phyloP scores from a whole-genome alignment of 2,113 vertebrate species.

The Rhegmatorhina hoffmannsi region DNA sequence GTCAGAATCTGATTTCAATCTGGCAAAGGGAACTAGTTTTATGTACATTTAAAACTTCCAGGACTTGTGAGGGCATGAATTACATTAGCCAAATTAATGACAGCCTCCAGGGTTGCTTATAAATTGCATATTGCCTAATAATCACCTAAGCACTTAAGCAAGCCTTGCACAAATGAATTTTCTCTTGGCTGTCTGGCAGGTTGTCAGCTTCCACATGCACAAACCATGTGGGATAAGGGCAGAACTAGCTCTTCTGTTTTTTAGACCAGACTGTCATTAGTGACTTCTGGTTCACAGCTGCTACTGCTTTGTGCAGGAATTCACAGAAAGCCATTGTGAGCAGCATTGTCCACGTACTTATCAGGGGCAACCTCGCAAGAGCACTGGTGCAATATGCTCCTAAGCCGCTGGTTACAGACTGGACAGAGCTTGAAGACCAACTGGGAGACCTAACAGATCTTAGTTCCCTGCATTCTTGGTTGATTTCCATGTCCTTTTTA shows the following conservation, averaged over 20 bases:
- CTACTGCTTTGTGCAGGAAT: neutral
- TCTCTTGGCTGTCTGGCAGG: neutral
- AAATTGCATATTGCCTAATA: slow-evolving; percentile 7
- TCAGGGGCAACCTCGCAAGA: neutral
- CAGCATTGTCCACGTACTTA: neutral
- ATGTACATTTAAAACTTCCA: neutral
- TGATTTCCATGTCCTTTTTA: slow-evolving; percentile 16
- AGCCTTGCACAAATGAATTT: slow-evolving; percentile 27
- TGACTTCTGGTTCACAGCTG: slow-evolving; percentile 2
- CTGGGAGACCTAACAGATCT: neutral
- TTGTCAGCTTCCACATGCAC: neutral
- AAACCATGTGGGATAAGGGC: neutral
- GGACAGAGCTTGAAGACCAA: neutral
- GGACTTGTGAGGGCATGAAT: neutral
- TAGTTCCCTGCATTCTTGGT: neutral
- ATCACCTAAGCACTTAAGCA: neutral
- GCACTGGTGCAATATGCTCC: neutral
- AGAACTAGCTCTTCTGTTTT: neutral
- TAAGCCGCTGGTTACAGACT: neutral
- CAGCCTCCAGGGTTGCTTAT: slow-evolving; percentile 3
- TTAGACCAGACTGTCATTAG: neutral
- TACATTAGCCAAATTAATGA: slow-evolving; percentile 28
- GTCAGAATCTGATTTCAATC: slow-evolving; percentile 6
- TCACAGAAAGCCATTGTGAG: neutral
- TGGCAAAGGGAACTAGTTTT: neutral